Evolutionary conservation across 2,888 invertebrate genomes (phyloP).

Genomic region (Lasioglossum lativentre): DNA sequence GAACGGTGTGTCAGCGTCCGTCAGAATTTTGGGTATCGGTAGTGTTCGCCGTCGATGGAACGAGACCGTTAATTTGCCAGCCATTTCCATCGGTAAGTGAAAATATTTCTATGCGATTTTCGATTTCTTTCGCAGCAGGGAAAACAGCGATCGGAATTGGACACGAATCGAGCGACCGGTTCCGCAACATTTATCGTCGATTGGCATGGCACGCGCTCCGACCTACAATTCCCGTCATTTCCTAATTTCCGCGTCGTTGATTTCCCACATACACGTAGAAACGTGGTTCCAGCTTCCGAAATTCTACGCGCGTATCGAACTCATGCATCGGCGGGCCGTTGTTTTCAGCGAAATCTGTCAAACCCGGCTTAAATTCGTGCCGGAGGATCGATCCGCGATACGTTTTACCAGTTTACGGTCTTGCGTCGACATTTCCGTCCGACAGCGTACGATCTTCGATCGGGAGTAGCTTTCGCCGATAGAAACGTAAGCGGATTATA

Average conservation of each 20-base stretch:
- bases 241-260: conserved; percentile 43
- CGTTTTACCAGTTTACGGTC: conserved; percentile 4
- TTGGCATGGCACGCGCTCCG: conserved; percentile 14
- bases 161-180: conserved; percentile 27
- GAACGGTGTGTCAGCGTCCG: not conserved
- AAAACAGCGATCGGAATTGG: not conserved
- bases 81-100: conserved; percentile 17
- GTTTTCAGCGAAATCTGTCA: conserved; percentile 15
- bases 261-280: conserved; percentile 9
- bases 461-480: not conserved
- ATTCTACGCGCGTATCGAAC: conserved; percentile 4
- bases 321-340: not conserved
- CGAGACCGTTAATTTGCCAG: not conserved
- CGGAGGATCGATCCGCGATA: not conserved
- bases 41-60: not conserved
- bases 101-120: not conserved
- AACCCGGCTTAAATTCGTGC: conserved; percentile 25
- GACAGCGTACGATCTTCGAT: not conserved
- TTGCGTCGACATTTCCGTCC: not conserved
- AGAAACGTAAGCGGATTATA: not conserved
- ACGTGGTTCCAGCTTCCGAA: conserved; percentile 21
- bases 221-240: conserved; percentile 46
- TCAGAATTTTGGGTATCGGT: not conserved
- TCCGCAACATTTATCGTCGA: conserved; percentile 4
- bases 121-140: not conserved